A percentile compares a stretch with the other conserved stretches of the same genome.
phyloP scores from a whole-genome alignment of 2,888 invertebrate species.

The Papilio protenor region DNA sequence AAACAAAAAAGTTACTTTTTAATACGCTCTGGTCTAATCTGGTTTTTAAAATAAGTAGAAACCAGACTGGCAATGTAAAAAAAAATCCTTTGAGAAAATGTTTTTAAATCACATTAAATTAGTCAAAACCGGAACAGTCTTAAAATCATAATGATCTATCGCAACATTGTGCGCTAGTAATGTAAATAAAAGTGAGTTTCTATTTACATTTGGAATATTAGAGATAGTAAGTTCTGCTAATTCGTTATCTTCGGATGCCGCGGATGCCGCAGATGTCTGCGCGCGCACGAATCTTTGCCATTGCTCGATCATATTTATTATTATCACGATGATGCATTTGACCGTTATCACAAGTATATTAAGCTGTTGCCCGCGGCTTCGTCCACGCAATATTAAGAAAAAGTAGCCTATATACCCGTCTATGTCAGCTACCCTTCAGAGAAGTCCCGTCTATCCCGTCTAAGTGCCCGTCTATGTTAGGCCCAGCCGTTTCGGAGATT shows the following conservation, averaged over 20 bases:
- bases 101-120: neutral
- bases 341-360: conserved; percentile 54
- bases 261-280: conserved; percentile 60
- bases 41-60: too few relatives aligned
- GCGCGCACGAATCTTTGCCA: conserved; percentile 50
- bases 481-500: too few relatives aligned
- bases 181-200: conserved; percentile 53
- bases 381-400: too few relatives aligned
- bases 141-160: neutral
- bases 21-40: too few relatives aligned
- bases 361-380: neutral
- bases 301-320: conserved; percentile 52
- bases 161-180: conserved; percentile 45
- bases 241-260: conserved; percentile 62
- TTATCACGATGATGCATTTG: conserved; percentile 53
- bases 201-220: conserved; percentile 68
- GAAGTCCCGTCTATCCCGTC: too few relatives aligned
- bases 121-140: neutral
- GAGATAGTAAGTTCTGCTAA: conserved; percentile 64
- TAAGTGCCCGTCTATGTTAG: too few relatives aligned
- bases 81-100: neutral
- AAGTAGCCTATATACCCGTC: too few relatives aligned
- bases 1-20: too few relatives aligned
- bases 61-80: too few relatives aligned
- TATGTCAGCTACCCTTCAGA: too few relatives aligned